Evolutionary conservation across 2,888 invertebrate species (phyloP), one percentile per base, ranked within the genome.

Genomic region (Amblyjoppa proteus): DNA sequence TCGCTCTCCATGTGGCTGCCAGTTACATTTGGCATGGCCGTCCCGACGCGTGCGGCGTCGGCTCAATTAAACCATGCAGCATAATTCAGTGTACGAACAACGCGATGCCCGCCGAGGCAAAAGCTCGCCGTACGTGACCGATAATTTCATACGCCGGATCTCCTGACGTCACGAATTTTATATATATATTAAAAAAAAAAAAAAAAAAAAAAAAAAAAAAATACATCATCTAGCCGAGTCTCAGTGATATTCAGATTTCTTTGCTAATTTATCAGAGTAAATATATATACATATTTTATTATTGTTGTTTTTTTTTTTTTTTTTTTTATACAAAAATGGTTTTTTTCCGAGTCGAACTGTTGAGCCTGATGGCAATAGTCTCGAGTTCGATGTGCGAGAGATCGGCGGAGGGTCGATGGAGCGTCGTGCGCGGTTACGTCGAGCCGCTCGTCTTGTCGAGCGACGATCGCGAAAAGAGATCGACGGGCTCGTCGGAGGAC

Each of bases 1-100:
- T 80, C 83, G 73, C 88, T 56, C 83, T 85, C 87, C 92, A 92
- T 92, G 92, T 92, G 92, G 90, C 89, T 86, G 91, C 91, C 91
- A 92, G 92, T 92, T 90, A 91, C 88, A 89, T 81, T 87, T 85
- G 81, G 88, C 84, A 86, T 89, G 89, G 88, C 88, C 84, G 86
- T 86, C 89, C 88, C 87, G 88, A 87, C 86, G 88, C 88, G 89
- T 87, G 83, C 86, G 87, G 87, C 88, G 87, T 88, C 89, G 87
- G 85, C 86, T 89, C 91, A 91, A 91, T 92, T 91, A 86, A 89
- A 89, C 88, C 85, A 86, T 90, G 90, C 83, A 85, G 73, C 86
- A 77, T 87, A 86, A 81, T 85, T 85, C 77, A 86, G 81, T 69
- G 81, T 70, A 38, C 74, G 84, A 73, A 81, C 78, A 74, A 78